A percentile compares a stretch with the other conserved stretches of the same genome.
Conservation (phyloP, 2,888 invertebrate species). For the Helicoverpa assulta region DNA sequence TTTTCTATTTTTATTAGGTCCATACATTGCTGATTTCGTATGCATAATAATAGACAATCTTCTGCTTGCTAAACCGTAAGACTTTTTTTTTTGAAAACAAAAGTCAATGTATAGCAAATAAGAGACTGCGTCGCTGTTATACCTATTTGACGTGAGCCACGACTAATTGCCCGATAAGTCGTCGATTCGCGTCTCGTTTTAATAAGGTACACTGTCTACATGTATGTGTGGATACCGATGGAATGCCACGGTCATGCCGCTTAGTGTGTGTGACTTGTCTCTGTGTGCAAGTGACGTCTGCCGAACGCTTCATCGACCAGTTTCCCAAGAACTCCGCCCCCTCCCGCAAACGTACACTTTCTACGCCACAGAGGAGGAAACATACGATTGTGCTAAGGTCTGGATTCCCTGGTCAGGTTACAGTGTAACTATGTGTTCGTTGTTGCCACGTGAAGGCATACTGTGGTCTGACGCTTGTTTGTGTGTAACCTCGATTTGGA, state of each 20-base stretch:
- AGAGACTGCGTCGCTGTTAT: constrained; percentile 73
- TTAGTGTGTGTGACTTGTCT: constrained; percentile 72
- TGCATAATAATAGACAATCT: background rate
- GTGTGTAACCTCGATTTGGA: constrained; percentile 89
- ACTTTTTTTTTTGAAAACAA: constrained; percentile 31
- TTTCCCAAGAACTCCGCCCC: constrained; percentile 69
- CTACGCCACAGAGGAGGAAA: constrained; percentile 69
- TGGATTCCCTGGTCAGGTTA: constrained; percentile 70
- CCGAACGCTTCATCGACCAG: constrained; percentile 81
- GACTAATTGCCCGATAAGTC: constrained; percentile 90
- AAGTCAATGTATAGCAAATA: constrained; percentile 81
- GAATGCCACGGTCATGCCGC: constrained; percentile 87
- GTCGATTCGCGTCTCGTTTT: constrained; percentile 90
- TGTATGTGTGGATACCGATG: constrained; percentile 87
- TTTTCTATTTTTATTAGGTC: background rate
- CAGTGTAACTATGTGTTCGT: constrained; percentile 82
- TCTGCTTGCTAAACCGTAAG: background rate
- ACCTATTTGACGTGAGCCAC: constrained; percentile 86
- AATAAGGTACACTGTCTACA: constrained; percentile 88
- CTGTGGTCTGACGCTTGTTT: constrained; percentile 75
- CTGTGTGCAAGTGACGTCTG: constrained; percentile 89
- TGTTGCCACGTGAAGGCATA: constrained; percentile 88
- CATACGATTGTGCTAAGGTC: constrained; percentile 77
- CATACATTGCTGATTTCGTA: constrained; percentile 5
- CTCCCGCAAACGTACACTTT: constrained; percentile 67